phyloP scores from a whole-genome alignment of 1,140 invertebrate genomes.

The Macrobrachium rosenbergii region DNA sequence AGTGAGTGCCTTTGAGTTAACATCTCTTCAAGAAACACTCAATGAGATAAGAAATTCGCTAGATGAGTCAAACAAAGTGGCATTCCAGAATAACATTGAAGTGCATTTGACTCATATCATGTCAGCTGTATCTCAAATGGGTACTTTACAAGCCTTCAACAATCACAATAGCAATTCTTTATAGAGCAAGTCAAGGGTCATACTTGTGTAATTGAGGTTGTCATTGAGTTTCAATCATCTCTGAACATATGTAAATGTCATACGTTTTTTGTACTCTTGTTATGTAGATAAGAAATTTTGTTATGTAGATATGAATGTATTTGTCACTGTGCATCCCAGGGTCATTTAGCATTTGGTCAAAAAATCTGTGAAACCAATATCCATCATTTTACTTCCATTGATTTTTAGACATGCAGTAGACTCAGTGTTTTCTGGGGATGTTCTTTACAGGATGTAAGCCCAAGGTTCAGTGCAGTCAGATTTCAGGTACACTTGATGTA shows the following conservation, averaged over 20 bases:
- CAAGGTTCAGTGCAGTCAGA: too few relatives aligned
- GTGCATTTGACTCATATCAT: slow-evolving; percentile 94
- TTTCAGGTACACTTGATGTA: too few relatives aligned
- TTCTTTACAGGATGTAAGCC: too few relatives aligned
- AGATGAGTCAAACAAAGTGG: slow-evolving; percentile 81
- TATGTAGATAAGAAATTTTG: too few relatives aligned
- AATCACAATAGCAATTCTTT: slow-evolving; percentile 42
- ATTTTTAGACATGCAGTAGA: too few relatives aligned
- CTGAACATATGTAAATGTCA: too few relatives aligned
- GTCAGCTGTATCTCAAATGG: slow-evolving; percentile 81
- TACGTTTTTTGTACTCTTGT: slow-evolving; percentile 6
- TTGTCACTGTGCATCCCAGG: too few relatives aligned
- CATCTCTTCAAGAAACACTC: slow-evolving; percentile 92
- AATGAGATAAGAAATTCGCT: slow-evolving; percentile 88
- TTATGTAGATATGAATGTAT: too few relatives aligned
- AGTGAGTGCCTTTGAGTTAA: slow-evolving; percentile 90
- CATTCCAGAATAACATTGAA: slow-evolving; percentile 92
- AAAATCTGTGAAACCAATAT: too few relatives aligned
- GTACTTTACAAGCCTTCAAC: slow-evolving; percentile 70
- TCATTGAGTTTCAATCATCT: background rate
- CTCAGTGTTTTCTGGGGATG: too few relatives aligned
- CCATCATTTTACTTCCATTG: too few relatives aligned
- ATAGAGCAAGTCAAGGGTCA: slow-evolving; percentile 1
- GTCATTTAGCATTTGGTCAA: too few relatives aligned
- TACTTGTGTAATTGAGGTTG: background rate